Conservation (phyloP, 2,797 vertebrate species). For the Melanotaenia boesemani region DNA sequence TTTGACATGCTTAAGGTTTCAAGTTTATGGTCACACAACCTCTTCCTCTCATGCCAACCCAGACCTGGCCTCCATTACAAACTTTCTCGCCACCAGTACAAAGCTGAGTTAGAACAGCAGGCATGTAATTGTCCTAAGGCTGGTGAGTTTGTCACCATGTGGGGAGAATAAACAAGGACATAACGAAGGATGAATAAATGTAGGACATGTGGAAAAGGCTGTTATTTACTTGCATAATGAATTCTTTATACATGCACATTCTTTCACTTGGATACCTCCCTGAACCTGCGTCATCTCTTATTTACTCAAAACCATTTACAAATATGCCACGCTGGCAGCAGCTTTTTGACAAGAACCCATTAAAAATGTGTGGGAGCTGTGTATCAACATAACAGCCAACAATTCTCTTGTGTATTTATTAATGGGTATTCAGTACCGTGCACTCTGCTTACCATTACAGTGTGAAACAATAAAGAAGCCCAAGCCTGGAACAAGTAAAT, state of each 20-base stretch:
- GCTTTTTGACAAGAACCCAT: constrained; percentile 46
- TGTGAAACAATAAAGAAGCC: constrained; percentile 26
- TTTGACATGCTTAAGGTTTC: background rate
- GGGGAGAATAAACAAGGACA: background rate
- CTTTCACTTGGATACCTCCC: constrained; percentile 1
- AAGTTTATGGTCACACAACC: background rate
- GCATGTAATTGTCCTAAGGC: background rate
- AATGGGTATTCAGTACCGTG: constrained; percentile 56
- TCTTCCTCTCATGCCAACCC: background rate
- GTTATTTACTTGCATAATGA: constrained; percentile 4
- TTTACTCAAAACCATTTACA: constrained; percentile 33
- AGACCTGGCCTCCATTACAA: background rate
- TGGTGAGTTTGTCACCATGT: background rate
- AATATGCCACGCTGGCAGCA: constrained; percentile 22
- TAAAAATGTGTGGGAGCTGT: constrained; percentile 48
- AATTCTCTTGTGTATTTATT: constrained; percentile 52
- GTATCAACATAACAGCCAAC: constrained; percentile 26
- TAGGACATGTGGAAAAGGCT: background rate
- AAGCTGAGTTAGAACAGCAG: background rate
- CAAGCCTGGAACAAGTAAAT: constrained; percentile 34
- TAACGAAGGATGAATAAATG: background rate
- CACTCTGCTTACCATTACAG: constrained; percentile 46
- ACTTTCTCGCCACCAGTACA: background rate
- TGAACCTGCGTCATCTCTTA: constrained; percentile 9
- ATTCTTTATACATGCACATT: background rate